A percentile compares a stretch with the other conserved stretches of the same genome.
Evolutionary conservation across 2,113 vertebrate species (phyloP).

Genomic region (Oxygymnocypris stewartii): DNA sequence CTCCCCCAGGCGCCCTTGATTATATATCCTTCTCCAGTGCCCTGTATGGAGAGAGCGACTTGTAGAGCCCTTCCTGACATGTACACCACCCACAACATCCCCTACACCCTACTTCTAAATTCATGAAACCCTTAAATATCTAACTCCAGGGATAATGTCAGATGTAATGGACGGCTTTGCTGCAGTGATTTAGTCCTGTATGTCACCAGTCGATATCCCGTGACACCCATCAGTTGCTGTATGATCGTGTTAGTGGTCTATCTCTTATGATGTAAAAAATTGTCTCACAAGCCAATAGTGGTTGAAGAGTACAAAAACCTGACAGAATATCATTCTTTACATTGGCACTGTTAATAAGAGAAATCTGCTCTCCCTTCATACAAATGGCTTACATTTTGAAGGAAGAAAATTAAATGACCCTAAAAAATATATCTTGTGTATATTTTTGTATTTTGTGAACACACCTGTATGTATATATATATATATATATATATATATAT

Average conservation of each 20-base stretch:
- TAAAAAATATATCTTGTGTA: not conserved
- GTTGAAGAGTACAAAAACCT: not conserved
- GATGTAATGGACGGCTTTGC: not conserved
- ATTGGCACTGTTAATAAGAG: not conserved
- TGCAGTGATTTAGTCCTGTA: slow-evolving; percentile 9
- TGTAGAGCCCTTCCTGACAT: slow-evolving; percentile 66
- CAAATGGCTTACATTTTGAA: slow-evolving; percentile 21
- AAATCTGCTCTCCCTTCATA: not conserved
- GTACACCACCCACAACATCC: not conserved
- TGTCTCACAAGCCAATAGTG: not conserved
- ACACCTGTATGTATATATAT: not conserved
- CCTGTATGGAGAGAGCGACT: slow-evolving; percentile 85
- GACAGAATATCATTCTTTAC: not conserved
- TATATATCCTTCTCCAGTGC: slow-evolving; percentile 86
- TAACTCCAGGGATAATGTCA: slow-evolving; percentile 17
- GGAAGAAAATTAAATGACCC: slow-evolving; percentile 32
- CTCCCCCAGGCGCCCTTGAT: slow-evolving; percentile 81
- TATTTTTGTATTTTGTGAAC: not conserved
- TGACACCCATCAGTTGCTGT: not conserved
- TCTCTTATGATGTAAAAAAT: not conserved
- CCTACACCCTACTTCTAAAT: not conserved
- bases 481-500: not conserved
- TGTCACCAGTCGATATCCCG: not conserved
- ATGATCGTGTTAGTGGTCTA: slow-evolving; percentile 5
- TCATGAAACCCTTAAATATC: slow-evolving; percentile 13